phyloP scores from a whole-genome alignment of 1,140 invertebrate species.

The Heterodera schachtii region DNA sequence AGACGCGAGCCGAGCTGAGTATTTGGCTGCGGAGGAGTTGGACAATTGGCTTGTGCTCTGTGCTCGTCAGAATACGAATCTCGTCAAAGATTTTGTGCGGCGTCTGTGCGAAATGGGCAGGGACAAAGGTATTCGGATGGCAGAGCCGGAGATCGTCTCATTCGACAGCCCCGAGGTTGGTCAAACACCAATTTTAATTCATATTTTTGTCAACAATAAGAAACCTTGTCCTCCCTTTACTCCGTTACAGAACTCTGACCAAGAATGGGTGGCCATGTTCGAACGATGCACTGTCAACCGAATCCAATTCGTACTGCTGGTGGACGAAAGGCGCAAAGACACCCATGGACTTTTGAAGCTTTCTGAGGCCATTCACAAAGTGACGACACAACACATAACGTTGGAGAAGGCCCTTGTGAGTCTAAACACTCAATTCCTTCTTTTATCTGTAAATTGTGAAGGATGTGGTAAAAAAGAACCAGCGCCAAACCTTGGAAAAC shows the following conservation, averaged over 20 bases:
- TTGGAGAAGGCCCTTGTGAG: slow-evolving; percentile 19
- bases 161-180: slow-evolving; percentile 23
- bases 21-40: not conserved
- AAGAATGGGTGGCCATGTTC: slow-evolving; percentile 13
- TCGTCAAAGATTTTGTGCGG: slow-evolving; percentile 7
- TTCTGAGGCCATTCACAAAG: slow-evolving; percentile 21
- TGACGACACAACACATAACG: slow-evolving; percentile 32
- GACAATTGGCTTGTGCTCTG: slow-evolving; percentile 22
- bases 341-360: slow-evolving; percentile 32
- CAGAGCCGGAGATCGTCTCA: slow-evolving; percentile 17
- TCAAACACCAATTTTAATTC: not conserved
- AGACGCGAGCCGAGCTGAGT: slow-evolving; percentile 7
- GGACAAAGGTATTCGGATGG: slow-evolving; percentile 30
- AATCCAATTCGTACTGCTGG: slow-evolving; percentile 30
- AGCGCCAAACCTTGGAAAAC: slow-evolving; percentile 31
- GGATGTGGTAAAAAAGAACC: slow-evolving; percentile 35
- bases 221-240: no score
- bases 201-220: no score
- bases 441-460: not conserved
- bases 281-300: not conserved
- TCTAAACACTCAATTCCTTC: slow-evolving; percentile 2
- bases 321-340: slow-evolving; percentile 16
- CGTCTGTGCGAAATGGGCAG: slow-evolving; percentile 22
- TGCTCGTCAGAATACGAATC: not conserved
- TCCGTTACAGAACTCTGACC: slow-evolving; percentile 16